phyloP scores from a whole-genome alignment of 2,113 vertebrate species.

The Typhlomys cinereus region DNA sequence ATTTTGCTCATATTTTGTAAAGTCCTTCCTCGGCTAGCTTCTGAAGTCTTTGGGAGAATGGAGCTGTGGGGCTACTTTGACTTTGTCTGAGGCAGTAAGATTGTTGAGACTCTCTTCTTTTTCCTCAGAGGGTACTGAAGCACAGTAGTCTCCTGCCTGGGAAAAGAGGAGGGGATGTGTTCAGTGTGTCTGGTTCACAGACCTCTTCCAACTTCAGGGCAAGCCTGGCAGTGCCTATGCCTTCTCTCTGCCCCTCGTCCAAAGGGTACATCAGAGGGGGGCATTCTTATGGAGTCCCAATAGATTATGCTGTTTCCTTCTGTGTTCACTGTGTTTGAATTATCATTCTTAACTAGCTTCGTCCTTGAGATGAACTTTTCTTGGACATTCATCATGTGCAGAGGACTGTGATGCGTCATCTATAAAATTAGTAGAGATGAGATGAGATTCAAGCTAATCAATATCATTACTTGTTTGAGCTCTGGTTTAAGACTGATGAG shows the following conservation, averaged over 20 bases:
- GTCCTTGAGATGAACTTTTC: background rate
- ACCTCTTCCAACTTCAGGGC: background rate
- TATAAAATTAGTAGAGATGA: background rate
- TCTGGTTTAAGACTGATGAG: background rate
- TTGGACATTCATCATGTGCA: background rate
- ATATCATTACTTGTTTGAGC: background rate
- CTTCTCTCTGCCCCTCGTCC: accelerated
- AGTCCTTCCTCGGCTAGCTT: background rate
- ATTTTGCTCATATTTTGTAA: background rate
- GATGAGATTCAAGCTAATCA: background rate
- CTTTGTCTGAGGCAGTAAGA: background rate
- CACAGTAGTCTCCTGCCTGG: background rate
- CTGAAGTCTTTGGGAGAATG: background rate
- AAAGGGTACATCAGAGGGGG: too few species aligned
- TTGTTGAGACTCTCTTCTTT: background rate
- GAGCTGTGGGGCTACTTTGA: background rate
- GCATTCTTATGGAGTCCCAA: background rate
- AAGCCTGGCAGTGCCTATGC: background rate
- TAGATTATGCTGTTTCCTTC: background rate
- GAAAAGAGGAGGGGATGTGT: background rate
- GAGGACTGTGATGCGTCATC: background rate
- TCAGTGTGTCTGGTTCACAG: background rate
- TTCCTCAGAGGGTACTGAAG: background rate
- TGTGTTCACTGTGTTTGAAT: background rate
- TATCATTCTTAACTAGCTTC: background rate